A percentile compares a stretch with the other conserved stretches of the same genome.
Conservation (phyloP, 64 coral and sea anemone species). For the Porites lutea region DNA sequence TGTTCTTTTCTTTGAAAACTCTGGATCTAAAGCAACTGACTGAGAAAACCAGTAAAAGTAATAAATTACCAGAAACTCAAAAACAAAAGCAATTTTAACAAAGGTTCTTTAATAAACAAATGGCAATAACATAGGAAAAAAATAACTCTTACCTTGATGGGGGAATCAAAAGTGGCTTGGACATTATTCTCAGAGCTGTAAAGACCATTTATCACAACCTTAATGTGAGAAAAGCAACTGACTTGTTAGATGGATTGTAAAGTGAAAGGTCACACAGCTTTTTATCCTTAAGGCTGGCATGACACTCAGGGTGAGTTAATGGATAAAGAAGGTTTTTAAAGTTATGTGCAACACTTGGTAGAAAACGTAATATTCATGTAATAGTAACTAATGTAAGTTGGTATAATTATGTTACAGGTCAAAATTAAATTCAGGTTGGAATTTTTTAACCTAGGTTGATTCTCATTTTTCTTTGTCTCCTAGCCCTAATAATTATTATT, state of each 20-base stretch:
- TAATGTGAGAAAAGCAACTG: neutral
- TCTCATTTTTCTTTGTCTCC: too few relatives aligned
- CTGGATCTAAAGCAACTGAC: constrained; percentile 97
- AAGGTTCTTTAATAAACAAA: neutral
- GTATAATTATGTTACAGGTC: too few relatives aligned
- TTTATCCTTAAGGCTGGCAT: neutral
- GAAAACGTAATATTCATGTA: too few relatives aligned
- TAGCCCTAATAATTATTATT: too few relatives aligned
- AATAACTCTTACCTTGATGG: constrained; percentile 73
- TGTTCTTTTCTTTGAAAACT: constrained; percentile 95
- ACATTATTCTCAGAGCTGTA: constrained; percentile 99
- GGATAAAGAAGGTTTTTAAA: too few relatives aligned
- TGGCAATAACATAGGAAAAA: too few relatives aligned
- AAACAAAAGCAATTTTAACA: neutral
- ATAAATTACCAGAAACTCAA: neutral
- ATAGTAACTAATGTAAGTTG: too few relatives aligned
- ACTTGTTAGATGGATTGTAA: neutral
- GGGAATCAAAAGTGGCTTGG: constrained; percentile 95
- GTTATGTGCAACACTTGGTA: too few relatives aligned
- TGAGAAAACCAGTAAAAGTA: neutral
- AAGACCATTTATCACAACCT: constrained; percentile 99
- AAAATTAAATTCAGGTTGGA: too few relatives aligned
- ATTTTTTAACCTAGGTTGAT: too few relatives aligned
- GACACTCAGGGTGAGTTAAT: too few relatives aligned
- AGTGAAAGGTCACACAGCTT: neutral